These are phyloP conservation scores for Actinia equina DNA, from an alignment of 64 coral and sea anemone species.

Conservation along the genomic window DNA sequence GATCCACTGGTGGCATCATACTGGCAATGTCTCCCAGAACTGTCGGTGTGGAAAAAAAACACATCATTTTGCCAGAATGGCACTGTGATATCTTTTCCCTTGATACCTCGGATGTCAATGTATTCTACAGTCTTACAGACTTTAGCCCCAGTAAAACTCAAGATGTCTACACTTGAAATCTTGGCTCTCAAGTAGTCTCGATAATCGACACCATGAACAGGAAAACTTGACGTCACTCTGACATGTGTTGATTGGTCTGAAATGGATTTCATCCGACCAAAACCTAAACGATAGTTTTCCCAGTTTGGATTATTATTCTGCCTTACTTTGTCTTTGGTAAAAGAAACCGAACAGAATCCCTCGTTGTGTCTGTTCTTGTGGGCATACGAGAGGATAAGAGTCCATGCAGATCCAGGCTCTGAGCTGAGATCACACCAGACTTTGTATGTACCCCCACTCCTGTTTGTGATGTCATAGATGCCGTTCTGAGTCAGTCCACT, in stretches of 20 bases:
- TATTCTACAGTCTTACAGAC: conserved; percentile 45
- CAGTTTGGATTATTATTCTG: conserved; percentile 39
- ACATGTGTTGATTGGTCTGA: conserved; percentile 42
- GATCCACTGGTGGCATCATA: not conserved
- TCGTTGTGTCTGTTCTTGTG: not conserved
- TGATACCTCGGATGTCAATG: conserved; percentile 43
- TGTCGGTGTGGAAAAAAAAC: not conserved
- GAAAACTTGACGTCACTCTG: conserved; percentile 46
- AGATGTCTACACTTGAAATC: conserved; percentile 23
- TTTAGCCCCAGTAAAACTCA: not conserved
- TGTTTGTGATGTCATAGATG: conserved; percentile 32
- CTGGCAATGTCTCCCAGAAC: not conserved
- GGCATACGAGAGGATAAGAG: conserved; percentile 39
- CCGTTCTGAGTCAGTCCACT: not conserved
- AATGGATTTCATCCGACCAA: conserved; percentile 8
- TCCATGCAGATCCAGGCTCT: conserved; percentile 40
- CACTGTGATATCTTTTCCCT: conserved; percentile 22
- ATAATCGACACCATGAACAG: conserved; percentile 38
- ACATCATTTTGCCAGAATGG: not conserved
- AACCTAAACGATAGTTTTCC: conserved; percentile 21
- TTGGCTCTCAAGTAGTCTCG: conserved; percentile 29
- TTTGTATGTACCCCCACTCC: not conserved
- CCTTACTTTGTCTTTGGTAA: not conserved
- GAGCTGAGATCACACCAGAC: conserved; percentile 52
- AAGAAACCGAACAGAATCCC: not conserved